These are phyloP conservation scores for Trichogramma dendrolimi DNA, from an alignment of 2,888 invertebrate genomes.

Conservation along the genomic window DNA sequence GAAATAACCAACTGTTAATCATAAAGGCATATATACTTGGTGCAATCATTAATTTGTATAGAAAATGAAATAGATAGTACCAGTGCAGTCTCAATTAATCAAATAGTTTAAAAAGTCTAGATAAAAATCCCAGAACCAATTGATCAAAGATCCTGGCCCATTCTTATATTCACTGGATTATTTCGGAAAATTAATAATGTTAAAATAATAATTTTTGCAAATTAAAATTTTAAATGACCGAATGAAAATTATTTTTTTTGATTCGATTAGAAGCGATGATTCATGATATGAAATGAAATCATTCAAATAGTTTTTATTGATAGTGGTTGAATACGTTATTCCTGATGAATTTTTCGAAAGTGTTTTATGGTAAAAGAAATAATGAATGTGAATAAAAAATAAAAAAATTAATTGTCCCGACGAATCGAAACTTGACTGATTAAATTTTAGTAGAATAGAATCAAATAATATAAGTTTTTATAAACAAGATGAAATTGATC, in stretches of 20 bases:
- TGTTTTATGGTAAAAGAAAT: too few species aligned
- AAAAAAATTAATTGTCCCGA: slow-evolving; percentile 5
- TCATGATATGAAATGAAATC: slow-evolving; percentile 12
- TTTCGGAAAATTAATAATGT: too few species aligned
- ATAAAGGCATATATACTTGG: too few species aligned
- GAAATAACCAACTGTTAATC: too few species aligned
- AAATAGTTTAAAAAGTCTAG: slow-evolving; percentile 17
- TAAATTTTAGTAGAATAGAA: background rate
- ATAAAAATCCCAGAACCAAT: slow-evolving; percentile 22
- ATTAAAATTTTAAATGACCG: background rate
- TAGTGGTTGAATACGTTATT: too few species aligned
- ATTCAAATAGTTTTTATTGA: too few species aligned
- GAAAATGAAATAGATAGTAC: slow-evolving; percentile 3
- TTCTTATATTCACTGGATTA: background rate
- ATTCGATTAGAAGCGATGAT: slow-evolving; percentile 18
- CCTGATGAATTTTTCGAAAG: too few species aligned
- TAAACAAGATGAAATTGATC: too few species aligned
- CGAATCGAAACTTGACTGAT: slow-evolving; percentile 18
- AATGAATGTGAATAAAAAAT: background rate
- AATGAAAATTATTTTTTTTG: background rate
- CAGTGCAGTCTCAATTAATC: slow-evolving; percentile 27
- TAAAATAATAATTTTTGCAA: too few species aligned
- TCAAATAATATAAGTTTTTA: background rate
- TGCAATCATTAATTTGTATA: too few species aligned
- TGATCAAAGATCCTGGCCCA: slow-evolving; percentile 1